phyloP scores from a whole-genome alignment of 2,113 vertebrate genomes.

The Prinia subflava region DNA sequence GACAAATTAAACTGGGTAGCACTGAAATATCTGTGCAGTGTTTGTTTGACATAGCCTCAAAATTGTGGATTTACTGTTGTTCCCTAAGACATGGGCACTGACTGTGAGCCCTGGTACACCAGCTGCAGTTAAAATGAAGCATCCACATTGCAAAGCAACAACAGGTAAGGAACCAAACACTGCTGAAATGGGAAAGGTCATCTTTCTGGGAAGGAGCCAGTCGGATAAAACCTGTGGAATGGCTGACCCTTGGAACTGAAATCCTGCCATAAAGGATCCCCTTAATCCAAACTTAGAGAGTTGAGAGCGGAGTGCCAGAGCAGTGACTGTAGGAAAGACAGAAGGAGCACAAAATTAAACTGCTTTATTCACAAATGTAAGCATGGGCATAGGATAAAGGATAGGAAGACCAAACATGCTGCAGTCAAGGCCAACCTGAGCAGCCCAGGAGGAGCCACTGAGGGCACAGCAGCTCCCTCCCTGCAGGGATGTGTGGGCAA shows the following conservation, averaged over 20 bases:
- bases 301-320: background rate
- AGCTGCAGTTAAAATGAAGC: background rate
- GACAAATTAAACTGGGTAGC: background rate
- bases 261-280: background rate
- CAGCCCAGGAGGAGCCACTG: background rate
- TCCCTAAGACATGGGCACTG: background rate
- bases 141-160: background rate
- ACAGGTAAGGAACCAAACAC: background rate
- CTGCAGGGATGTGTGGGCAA: accelerated
- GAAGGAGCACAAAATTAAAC: background rate
- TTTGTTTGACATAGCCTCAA: background rate
- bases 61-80: background rate
- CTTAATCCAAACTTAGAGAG: background rate
- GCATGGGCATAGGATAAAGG: background rate
- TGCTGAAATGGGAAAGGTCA: background rate
- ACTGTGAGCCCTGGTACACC: background rate
- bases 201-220: background rate
- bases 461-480: background rate
- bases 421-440: background rate
- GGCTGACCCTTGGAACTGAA: background rate
- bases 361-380: background rate
- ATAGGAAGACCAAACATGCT: background rate
- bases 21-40: background rate
- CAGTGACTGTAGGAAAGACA: background rate
- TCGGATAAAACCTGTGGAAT: background rate